Conservation (phyloP, 2,113 vertebrate species). For the Platysteira castanea region DNA sequence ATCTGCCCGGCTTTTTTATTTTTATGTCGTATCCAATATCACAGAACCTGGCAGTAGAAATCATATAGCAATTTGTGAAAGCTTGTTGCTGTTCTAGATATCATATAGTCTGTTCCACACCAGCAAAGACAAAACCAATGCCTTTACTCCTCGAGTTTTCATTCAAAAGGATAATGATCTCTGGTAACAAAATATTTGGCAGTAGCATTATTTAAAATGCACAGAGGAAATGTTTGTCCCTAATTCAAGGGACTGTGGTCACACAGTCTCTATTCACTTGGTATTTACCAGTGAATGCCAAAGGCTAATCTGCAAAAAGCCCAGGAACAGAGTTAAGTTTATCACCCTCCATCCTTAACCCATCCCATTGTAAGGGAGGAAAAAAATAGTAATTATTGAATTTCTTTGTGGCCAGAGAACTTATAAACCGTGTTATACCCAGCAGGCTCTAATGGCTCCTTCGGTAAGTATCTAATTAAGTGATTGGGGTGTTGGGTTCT, state of each 20-base stretch:
- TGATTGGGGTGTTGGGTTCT: background rate
- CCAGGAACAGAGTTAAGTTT: background rate
- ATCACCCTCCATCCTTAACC: slow-evolving; percentile 11
- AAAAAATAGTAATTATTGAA: slow-evolving; percentile 8
- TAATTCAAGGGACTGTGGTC: slow-evolving; percentile 51
- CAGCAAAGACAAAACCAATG: slow-evolving; percentile 62
- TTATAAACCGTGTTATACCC: slow-evolving; percentile 34
- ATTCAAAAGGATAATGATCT: slow-evolving; percentile 45
- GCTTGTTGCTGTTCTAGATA: slow-evolving; percentile 55
- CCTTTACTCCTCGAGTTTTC: slow-evolving; percentile 37
- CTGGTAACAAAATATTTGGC: slow-evolving; percentile 66
- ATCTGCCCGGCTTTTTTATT: slow-evolving; percentile 64
- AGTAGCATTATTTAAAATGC: slow-evolving; percentile 58
- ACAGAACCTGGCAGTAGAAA: slow-evolving; percentile 68
- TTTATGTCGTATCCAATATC: slow-evolving; percentile 72
- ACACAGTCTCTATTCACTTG: slow-evolving; percentile 52
- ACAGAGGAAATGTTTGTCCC: slow-evolving; percentile 67
- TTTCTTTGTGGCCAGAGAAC: slow-evolving; percentile 35
- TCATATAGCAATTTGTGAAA: slow-evolving; percentile 47
- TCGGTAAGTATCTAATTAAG: slow-evolving; percentile 60
- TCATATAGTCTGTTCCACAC: slow-evolving; percentile 57
- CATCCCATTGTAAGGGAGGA: background rate
- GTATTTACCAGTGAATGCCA: slow-evolving; percentile 34
- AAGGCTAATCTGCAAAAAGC: background rate
- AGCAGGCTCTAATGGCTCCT: slow-evolving; percentile 34